phyloP scores from a whole-genome alignment of 2,113 vertebrate species.

The Calyptomena viridis region DNA sequence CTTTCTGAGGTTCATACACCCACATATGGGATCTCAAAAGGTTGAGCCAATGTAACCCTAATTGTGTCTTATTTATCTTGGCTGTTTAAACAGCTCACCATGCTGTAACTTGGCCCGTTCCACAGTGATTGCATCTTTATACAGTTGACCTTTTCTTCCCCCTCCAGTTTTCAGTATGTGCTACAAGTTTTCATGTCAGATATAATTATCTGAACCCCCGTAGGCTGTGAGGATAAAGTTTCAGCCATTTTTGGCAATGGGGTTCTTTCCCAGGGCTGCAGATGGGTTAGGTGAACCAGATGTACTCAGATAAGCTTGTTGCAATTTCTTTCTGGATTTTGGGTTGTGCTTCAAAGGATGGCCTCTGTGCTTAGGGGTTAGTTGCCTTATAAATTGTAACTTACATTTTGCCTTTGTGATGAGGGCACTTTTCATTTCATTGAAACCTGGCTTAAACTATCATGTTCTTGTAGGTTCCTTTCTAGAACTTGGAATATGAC shows the following conservation, averaged over 20 bases:
- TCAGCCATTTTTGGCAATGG: constrained; percentile 60
- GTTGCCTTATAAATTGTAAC: constrained; percentile 7
- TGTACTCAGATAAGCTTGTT: constrained; percentile 60
- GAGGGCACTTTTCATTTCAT: constrained; percentile 5
- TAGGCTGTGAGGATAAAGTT: constrained; percentile 65
- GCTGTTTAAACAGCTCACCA: constrained; percentile 46
- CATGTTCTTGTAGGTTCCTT: background rate
- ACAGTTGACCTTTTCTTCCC: constrained; percentile 63
- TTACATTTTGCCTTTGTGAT: background rate
- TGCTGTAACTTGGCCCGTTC: constrained; percentile 56
- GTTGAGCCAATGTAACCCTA: constrained; percentile 59
- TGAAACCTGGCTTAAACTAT: background rate
- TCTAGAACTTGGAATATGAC: background rate
- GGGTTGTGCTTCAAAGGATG: constrained; percentile 48
- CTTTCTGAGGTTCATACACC: constrained; percentile 29
- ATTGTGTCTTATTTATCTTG: constrained; percentile 62
- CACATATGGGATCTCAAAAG: constrained; percentile 39
- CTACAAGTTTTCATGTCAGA: constrained; percentile 68
- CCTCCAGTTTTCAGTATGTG: constrained; percentile 56
- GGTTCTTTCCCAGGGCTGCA: constrained; percentile 61
- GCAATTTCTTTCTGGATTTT: constrained; percentile 34
- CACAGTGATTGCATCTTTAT: constrained; percentile 55
- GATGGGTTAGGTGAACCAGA: constrained; percentile 64
- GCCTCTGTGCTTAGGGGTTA: background rate
- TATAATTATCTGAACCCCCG: constrained; percentile 66